phyloP scores from a whole-genome alignment of 2,113 vertebrate species.

The Motacilla alba region DNA sequence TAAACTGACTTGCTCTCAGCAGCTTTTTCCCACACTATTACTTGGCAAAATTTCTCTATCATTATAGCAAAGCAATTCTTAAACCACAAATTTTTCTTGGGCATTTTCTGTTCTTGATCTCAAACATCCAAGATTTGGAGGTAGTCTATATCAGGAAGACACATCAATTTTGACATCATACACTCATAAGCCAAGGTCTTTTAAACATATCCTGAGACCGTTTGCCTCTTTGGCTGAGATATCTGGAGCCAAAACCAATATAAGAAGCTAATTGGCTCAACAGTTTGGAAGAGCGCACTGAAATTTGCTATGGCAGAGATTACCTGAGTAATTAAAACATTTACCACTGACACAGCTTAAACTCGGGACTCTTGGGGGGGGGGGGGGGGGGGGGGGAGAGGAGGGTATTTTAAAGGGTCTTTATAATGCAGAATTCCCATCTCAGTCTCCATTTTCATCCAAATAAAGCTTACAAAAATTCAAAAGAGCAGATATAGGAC shows the following conservation, averaged over 20 bases:
- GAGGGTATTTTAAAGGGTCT: not conserved
- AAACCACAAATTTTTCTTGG: not conserved
- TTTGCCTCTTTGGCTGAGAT: not conserved
- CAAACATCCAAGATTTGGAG: not conserved
- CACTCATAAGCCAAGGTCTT: not conserved
- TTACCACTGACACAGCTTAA: not conserved
- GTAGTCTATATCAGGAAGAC: not conserved
- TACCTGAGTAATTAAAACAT: not conserved
- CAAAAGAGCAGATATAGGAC: not conserved
- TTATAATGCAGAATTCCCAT: not conserved
- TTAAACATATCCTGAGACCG: not conserved
- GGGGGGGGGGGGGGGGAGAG: accelerated
- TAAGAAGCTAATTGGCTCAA: not conserved
- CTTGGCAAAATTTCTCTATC: not conserved
- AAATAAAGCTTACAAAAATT: not conserved
- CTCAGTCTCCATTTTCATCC: not conserved
- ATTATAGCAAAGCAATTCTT: not conserved
- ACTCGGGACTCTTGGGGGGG: not conserved
- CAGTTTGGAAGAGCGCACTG: not conserved
- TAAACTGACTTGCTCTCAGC: not conserved
- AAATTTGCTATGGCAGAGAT: not conserved
- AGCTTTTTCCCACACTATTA: not conserved
- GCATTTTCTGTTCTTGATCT: not conserved
- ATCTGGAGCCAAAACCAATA: not conserved
- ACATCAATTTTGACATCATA: not conserved